Evolutionary conservation across 92 coral and sea anemone species (phyloP).

Genomic region (Parazoanthus darwini): DNA sequence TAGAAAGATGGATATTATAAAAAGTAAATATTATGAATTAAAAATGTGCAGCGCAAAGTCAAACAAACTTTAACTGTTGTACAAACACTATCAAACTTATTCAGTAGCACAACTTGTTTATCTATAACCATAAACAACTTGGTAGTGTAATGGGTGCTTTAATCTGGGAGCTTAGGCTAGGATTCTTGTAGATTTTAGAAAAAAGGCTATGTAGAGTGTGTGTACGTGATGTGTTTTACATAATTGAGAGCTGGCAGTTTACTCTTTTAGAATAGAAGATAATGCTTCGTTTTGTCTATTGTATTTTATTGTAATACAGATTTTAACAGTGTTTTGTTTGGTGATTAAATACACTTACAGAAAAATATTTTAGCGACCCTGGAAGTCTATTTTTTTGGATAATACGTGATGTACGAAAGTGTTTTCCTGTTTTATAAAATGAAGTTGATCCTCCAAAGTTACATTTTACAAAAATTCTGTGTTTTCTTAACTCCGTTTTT

Average conservation of each 20-base stretch:
- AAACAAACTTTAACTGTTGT: background rate
- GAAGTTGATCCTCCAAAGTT: background rate
- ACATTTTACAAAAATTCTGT: background rate
- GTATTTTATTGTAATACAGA: background rate
- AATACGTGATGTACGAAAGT: background rate
- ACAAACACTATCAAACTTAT: background rate
- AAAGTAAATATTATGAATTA: too few relatives aligned
- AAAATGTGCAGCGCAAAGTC: background rate
- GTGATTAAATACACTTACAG: background rate
- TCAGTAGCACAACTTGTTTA: background rate
- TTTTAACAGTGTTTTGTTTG: background rate
- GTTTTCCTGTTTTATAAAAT: background rate
- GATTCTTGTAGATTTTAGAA: background rate
- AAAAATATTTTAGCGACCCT: background rate
- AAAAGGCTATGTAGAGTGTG: background rate
- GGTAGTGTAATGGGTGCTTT: background rate
- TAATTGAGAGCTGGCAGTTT: background rate
- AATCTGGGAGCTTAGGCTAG: background rate
- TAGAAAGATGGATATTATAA: too few relatives aligned
- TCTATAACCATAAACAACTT: background rate
- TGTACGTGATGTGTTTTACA: conserved; percentile 9
- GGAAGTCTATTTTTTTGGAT: background rate
- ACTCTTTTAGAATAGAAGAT: background rate
- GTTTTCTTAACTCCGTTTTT: background rate
- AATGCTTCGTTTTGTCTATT: conserved; percentile 1